A percentile compares a stretch with the other conserved stretches of the same genome.
phyloP scores from a whole-genome alignment of 2,888 invertebrate species.

The Chrysodeixis includens region DNA sequence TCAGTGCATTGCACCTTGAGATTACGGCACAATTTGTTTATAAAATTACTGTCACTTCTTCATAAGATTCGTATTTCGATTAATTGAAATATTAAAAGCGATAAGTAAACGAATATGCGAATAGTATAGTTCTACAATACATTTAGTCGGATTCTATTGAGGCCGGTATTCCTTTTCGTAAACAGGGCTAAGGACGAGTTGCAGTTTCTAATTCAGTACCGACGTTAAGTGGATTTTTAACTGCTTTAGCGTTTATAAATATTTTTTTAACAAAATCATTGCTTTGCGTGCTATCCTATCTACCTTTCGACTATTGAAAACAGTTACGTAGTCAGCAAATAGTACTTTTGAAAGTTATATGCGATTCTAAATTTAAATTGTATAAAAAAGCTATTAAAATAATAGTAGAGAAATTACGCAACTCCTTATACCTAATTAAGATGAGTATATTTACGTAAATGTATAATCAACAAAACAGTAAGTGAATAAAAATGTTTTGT shows the following conservation, averaged over 20 bases:
- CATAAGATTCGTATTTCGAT: no score
- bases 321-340: background rate
- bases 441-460: slow-evolving; percentile 16
- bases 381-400: slow-evolving; percentile 30
- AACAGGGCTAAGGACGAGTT: slow-evolving; percentile 3
- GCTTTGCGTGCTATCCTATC: background rate
- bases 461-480: no score
- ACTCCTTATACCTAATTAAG: slow-evolving; percentile 23
- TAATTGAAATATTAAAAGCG: no score
- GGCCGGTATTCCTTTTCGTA: slow-evolving; percentile 4
- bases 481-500: background rate
- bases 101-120: background rate
- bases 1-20: no score
- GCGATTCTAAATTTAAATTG: slow-evolving; percentile 16
- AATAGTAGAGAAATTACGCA: slow-evolving; percentile 16
- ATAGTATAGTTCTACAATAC: background rate
- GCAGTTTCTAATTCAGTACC: slow-evolving; percentile 1
- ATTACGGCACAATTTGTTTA: no score
- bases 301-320: background rate
- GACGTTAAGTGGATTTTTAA: background rate
- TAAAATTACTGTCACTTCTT: no score
- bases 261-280: background rate
- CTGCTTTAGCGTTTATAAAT: background rate
- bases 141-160: background rate
- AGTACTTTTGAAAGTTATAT: slow-evolving; percentile 36